Evolutionary conservation across 2,113 vertebrate species (phyloP).

Genomic region (Coturnix japonica): DNA sequence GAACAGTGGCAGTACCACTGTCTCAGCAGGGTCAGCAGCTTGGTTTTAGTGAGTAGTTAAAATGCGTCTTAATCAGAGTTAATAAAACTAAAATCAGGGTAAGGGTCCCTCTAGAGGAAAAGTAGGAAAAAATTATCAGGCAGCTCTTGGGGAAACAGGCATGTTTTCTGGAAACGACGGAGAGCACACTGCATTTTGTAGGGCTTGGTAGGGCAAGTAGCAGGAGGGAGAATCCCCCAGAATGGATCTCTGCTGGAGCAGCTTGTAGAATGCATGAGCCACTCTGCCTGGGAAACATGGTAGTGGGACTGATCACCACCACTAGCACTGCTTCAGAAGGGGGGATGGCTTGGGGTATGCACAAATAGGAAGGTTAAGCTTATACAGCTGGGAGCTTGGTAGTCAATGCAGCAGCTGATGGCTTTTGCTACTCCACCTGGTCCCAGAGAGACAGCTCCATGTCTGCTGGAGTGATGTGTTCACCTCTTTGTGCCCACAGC

Average conservation of each 20-base stretch:
- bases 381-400: neutral
- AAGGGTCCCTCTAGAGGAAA: constrained; percentile 74
- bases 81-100: constrained; percentile 66
- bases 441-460: rapidly evolving
- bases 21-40: neutral
- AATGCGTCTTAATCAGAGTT: constrained; percentile 50
- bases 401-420: neutral
- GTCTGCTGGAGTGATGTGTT: neutral
- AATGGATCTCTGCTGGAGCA: neutral
- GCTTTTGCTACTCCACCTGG: neutral
- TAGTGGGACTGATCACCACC: neutral
- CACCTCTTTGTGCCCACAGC: neutral
- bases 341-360: rapidly evolving
- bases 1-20: neutral
- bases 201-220: neutral
- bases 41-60: constrained; percentile 17
- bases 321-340: neutral
- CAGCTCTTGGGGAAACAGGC: constrained; percentile 8
- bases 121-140: constrained; percentile 39
- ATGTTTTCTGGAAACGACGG: neutral
- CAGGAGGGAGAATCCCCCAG: neutral
- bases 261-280: neutral
- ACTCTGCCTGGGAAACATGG: rapidly evolving
- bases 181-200: neutral
- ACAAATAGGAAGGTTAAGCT: neutral